phyloP scores from a whole-genome alignment of 2,113 vertebrate species.

The Glareola pratincola region DNA sequence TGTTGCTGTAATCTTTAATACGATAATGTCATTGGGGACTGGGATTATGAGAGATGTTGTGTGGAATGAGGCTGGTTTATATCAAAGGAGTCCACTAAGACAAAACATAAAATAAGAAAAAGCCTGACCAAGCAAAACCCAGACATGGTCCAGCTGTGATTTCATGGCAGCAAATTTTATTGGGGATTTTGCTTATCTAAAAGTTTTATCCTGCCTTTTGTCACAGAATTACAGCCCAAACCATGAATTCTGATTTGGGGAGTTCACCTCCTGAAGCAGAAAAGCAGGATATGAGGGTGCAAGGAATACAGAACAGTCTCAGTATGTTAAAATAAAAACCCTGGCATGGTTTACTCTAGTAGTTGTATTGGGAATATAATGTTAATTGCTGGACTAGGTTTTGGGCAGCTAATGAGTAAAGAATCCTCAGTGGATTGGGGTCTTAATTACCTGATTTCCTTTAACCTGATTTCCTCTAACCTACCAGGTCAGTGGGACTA shows the following conservation, averaged over 20 bases:
- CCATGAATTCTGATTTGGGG: neutral
- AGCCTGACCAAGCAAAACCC: neutral
- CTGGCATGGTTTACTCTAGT: neutral
- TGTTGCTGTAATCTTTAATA: neutral
- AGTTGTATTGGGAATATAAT: neutral
- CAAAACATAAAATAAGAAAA: neutral
- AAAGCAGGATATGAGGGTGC: neutral
- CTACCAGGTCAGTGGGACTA: conserved; percentile 17
- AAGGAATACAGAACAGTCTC: neutral
- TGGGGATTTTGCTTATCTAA: conserved; percentile 1
- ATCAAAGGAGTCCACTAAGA: neutral
- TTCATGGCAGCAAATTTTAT: neutral
- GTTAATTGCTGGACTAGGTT: conserved; percentile 33
- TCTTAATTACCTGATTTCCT: conserved; percentile 57
- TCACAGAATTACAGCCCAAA: neutral
- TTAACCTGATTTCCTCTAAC: conserved; percentile 53
- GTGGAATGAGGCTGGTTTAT: neutral
- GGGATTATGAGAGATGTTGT: neutral
- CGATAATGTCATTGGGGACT: neutral
- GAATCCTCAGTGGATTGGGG: neutral
- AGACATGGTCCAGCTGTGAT: neutral
- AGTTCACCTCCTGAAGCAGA: neutral
- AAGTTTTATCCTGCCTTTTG: neutral
- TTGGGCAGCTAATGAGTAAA: conserved; percentile 58
- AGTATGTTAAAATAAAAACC: neutral